Evolutionary conservation across 2,113 vertebrate species (phyloP).

Genomic region (Cheirogaleus medius): DNA sequence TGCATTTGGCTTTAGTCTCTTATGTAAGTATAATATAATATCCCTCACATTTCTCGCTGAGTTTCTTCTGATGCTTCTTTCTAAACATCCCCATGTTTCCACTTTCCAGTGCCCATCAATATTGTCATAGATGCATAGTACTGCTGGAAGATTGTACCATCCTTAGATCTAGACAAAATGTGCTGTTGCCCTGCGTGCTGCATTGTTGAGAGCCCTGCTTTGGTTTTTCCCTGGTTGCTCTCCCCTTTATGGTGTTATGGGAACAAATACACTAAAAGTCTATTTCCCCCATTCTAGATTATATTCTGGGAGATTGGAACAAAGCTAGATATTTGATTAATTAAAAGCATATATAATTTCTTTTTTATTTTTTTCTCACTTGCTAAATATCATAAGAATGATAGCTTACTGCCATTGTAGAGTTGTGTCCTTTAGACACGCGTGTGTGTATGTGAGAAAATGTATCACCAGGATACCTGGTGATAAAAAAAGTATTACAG

Average conservation of each 20-base stretch:
- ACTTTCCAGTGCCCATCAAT: not conserved
- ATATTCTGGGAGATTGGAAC: not conserved
- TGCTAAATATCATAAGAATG: not conserved
- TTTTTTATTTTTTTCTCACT: not conserved
- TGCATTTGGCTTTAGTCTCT: slow-evolving; percentile 38
- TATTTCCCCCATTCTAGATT: not conserved
- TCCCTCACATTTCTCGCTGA: not conserved
- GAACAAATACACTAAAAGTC: not conserved
- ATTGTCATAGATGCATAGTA: not conserved
- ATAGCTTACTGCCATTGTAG: not conserved
- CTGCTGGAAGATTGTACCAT: not conserved
- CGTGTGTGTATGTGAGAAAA: not conserved
- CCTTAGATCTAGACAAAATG: not conserved
- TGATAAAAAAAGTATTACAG: not conserved
- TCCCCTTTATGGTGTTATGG: not conserved
- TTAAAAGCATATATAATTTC: not conserved
- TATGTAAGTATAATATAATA: not conserved
- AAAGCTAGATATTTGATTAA: not conserved
- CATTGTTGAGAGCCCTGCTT: not conserved
- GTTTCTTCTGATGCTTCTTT: not conserved
- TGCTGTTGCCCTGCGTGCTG: not conserved
- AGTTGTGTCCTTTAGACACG: not conserved
- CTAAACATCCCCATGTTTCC: not conserved
- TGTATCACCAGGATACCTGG: not conserved
- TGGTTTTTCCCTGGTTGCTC: fast-evolving